Evolutionary conservation across 2,113 vertebrate genomes (phyloP).

Genomic region (Rhinichthys klamathensis): DNA sequence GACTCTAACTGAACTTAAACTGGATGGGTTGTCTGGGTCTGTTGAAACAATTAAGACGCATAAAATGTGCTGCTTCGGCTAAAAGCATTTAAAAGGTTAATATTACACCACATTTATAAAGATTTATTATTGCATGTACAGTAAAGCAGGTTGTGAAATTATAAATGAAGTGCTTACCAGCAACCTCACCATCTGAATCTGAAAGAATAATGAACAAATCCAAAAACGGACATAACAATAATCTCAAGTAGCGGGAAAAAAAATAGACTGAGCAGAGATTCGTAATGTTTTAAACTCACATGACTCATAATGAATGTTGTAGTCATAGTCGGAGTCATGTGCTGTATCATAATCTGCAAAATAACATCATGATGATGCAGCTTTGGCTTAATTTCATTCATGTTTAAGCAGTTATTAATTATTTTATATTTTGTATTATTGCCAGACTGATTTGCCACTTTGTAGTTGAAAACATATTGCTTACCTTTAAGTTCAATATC

Average conservation of each 20-base stretch:
- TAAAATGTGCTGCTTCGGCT: neutral
- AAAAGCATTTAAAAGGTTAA: neutral
- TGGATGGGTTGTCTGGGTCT: slow-evolving; percentile 59
- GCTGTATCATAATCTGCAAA: slow-evolving; percentile 71
- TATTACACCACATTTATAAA: neutral
- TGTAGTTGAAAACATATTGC: slow-evolving; percentile 15
- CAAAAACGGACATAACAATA: neutral
- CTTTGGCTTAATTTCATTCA: slow-evolving; percentile 1
- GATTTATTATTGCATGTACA: neutral
- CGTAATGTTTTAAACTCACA: slow-evolving; percentile 64
- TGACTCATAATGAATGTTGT: slow-evolving; percentile 66
- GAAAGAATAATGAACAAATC: neutral
- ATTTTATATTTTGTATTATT: neutral
- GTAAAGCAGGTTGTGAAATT: neutral
- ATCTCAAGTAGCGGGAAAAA: neutral
- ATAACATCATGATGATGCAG: neutral
- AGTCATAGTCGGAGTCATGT: slow-evolving; percentile 74
- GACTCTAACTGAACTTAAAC: slow-evolving; percentile 57
- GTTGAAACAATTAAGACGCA: slow-evolving; percentile 11
- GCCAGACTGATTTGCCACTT: neutral
- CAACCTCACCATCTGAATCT: slow-evolving; percentile 39
- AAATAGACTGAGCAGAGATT: neutral
- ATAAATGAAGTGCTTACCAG: slow-evolving; percentile 29
- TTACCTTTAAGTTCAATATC: slow-evolving; percentile 65
- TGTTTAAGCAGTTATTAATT: neutral